These are phyloP conservation scores for Phortica magna DNA, from an alignment of 2,888 invertebrate genomes.

Conservation along the genomic window DNA sequence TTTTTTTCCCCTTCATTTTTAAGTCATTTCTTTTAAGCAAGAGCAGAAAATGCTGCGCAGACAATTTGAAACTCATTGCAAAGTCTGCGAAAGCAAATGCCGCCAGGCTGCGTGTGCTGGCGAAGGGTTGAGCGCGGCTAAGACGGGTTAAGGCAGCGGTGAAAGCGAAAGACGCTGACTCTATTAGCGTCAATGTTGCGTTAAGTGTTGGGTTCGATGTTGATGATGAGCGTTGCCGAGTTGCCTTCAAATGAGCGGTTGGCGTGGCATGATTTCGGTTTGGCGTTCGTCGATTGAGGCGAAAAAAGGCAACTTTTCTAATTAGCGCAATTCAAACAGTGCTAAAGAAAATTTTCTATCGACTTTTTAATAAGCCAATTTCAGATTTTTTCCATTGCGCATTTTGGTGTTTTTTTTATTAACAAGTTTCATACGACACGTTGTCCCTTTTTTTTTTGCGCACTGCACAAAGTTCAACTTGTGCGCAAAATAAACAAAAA, in stretches of 20 bases:
- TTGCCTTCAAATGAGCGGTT: conserved; percentile 24
- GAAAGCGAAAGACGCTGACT: conserved; percentile 48
- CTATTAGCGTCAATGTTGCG: conserved; percentile 60
- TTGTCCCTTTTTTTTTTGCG: background rate
- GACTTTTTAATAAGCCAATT: conserved; percentile 33
- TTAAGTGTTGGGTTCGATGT: conserved; percentile 46
- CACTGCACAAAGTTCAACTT: background rate
- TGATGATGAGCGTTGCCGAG: conserved; percentile 5
- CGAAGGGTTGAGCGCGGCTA: background rate
- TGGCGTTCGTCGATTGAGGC: conserved; percentile 43
- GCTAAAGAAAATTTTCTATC: conserved; percentile 19
- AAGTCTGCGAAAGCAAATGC: conserved; percentile 38
- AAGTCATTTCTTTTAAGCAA: background rate
- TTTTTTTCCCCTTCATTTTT: background rate
- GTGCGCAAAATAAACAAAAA: background rate
- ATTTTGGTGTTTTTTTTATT: background rate
- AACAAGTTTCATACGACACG: background rate
- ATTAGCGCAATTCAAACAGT: conserved; percentile 54
- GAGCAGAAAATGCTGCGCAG: conserved; percentile 42
- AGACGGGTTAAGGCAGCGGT: background rate
- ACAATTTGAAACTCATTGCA: conserved; percentile 56
- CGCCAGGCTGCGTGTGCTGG: background rate
- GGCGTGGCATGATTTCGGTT: conserved; percentile 14
- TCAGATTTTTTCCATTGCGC: conserved; percentile 12
- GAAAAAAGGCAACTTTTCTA: conserved; percentile 61